Evolutionary conservation across 2,888 invertebrate species (phyloP).

Genomic region (Clunio marinus): DNA sequence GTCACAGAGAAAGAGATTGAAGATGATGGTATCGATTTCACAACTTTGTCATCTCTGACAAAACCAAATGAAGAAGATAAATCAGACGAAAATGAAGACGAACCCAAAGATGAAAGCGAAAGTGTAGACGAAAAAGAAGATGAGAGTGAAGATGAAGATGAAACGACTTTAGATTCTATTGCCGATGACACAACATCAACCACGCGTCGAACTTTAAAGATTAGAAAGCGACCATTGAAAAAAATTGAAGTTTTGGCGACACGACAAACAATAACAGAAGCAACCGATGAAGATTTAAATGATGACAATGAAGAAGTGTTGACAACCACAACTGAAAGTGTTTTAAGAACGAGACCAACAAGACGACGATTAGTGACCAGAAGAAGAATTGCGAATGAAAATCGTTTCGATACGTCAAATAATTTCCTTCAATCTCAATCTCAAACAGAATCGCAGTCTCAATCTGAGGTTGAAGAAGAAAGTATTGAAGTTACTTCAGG

Average conservation of each 20-base stretch:
- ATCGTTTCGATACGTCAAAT: no score
- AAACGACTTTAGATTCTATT: neutral
- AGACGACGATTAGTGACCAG: neutral
- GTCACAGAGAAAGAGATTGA: no score
- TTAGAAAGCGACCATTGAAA: constrained; percentile 21
- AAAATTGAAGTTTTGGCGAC: constrained; percentile 11
- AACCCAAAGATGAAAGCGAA: neutral
- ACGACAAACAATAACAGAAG: constrained; percentile 14
- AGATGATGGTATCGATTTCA: constrained; percentile 41
- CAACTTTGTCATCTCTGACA: neutral
- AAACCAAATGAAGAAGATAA: neutral
- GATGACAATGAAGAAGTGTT: constrained; percentile 21
- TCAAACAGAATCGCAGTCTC: no score
- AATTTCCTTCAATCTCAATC: no score
- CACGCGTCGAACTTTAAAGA: neutral
- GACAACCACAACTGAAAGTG: constrained; percentile 11
- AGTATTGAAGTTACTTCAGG: neutral
- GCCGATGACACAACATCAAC: neutral
- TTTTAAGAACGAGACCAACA: constrained; percentile 28
- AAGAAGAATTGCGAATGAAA: no score
- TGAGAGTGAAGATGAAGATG: neutral
- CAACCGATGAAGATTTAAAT: neutral
- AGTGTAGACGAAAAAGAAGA: neutral
- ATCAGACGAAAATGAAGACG: constrained; percentile 7
- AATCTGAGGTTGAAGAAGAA: neutral